These are phyloP conservation scores for Melinaea menophilus DNA, from an alignment of 2,888 invertebrate genomes.

Conservation along the genomic window DNA sequence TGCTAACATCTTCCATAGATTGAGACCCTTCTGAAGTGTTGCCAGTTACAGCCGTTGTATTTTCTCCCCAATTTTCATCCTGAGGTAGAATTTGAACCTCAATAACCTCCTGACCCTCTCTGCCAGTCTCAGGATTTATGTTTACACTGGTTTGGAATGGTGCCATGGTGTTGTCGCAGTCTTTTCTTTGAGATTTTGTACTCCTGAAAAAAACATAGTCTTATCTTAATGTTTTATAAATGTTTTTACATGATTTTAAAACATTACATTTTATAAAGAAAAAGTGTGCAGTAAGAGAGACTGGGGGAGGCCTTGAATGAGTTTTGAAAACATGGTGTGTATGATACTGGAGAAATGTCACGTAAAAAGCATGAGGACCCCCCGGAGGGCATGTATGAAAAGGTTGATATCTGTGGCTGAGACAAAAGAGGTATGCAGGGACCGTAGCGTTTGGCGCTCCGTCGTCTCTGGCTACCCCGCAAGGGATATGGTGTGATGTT, in stretches of 20 bases:
- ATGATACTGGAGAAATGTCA: too few species aligned
- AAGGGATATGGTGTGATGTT: too few species aligned
- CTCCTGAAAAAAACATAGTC: constrained; percentile 66
- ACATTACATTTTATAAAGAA: too few species aligned
- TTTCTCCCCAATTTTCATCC: constrained; percentile 99
- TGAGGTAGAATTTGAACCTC: constrained; percentile 97
- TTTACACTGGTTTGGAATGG: constrained; percentile 93
- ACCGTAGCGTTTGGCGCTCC: too few species aligned
- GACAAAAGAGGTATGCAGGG: too few species aligned
- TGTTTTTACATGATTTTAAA: not conserved
- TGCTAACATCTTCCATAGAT: constrained; percentile 93
- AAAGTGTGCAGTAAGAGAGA: too few species aligned
- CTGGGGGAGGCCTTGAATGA: too few species aligned
- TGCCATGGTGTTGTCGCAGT: constrained; percentile 84
- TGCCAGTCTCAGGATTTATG: constrained; percentile 84
- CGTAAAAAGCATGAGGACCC: too few species aligned
- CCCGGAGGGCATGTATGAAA: too few species aligned
- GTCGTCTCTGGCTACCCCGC: too few species aligned
- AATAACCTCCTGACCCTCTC: constrained; percentile 93
- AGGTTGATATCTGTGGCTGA: too few species aligned
- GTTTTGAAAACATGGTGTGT: too few species aligned
- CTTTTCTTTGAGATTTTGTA: constrained; percentile 81
- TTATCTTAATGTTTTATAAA: constrained; percentile 5
- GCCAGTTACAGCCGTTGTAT: constrained; percentile 97
- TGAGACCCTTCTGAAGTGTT: constrained; percentile 97